Base-by-base conservation (phyloP, 2,797 vertebrate genomes). In the Lepilemur ruficaudatus region DNA sequence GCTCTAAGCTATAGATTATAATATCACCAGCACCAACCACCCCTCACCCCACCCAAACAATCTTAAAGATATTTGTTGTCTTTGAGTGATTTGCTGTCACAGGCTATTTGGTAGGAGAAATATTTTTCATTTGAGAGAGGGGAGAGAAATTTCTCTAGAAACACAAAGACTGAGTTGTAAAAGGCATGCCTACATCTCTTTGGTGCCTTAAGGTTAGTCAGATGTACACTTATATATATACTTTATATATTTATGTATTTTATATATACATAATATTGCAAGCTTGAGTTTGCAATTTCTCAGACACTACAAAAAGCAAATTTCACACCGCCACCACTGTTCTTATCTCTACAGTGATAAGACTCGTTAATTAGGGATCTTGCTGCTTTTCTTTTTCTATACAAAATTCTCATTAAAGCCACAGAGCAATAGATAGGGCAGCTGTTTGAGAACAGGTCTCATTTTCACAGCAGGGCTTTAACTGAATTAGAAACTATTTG, bases 161-260 rank as follows among this genome's bases (percentile, higher is more conserved):
- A 98, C 92, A 97, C 84, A 93, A 97, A 97, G 84, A 97, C 46
- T 65, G 96, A 95, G 93, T 98, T 98, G 43, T 75, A 65, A 96
- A 81, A 95, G 69, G 50, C 87, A 79, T 82, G 78, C 61, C 67
- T 79, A 82, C 70, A 76, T 93, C 83, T 96, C 76, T 93, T 98
- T 98, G 99, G 98, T 98, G 99, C 98, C 99, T 99, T 99, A 98
- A 98, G 97, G 67, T 98, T 98, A 97, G 98, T 98, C 98, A 93
- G 98, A 98, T 98, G 98, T 98, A 98, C 98, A 98, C 98, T 98
- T 98, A 98, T 98, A 98, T 98, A 98, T 98, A 98, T 98, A 98
- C 98, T 98, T 98, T 98, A 98, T 98, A 98, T 98, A 98, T 98
- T 98, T 99, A 98, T 99, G 98, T 98, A 97, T 97, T 89, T 59